phyloP scores from a whole-genome alignment of 1,140 invertebrate genomes.

The Pararge aegeria region DNA sequence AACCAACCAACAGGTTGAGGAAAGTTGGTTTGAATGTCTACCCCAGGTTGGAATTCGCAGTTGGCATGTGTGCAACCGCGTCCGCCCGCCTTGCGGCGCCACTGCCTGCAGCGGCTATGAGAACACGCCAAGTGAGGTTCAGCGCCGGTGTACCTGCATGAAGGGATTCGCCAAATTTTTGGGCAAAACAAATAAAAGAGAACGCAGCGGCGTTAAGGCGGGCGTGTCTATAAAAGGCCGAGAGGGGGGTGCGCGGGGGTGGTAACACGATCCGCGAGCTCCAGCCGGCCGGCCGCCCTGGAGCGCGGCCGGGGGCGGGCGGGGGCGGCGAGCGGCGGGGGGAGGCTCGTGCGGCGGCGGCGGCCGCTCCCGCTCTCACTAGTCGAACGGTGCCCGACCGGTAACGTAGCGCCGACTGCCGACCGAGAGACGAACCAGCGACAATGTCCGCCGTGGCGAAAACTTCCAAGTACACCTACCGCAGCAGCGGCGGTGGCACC shows the following conservation, averaged over 20 bases:
- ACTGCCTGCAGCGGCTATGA: not conserved
- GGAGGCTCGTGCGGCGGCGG: slow-evolving; percentile 50
- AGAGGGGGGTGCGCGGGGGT: slow-evolving; percentile 75
- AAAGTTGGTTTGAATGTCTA: not conserved
- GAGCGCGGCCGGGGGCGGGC: slow-evolving; percentile 41
- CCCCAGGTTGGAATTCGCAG: not conserved
- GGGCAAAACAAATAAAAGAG: slow-evolving; percentile 74
- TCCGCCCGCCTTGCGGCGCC: slow-evolving; percentile 34
- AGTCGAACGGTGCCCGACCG: slow-evolving; percentile 78
- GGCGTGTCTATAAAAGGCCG: slow-evolving; percentile 78
- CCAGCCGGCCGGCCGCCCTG: slow-evolving; percentile 70
- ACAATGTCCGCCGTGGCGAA: slow-evolving; percentile 89
- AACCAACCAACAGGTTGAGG: not conserved
- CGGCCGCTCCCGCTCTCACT: slow-evolving; percentile 70
- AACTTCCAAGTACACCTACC: slow-evolving; percentile 94
- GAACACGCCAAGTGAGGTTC: not conserved
- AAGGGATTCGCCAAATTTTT: slow-evolving; percentile 67
- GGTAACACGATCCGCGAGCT: slow-evolving; percentile 77
- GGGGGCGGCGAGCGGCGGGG: slow-evolving; percentile 26
- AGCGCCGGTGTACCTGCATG: slow-evolving; percentile 13
- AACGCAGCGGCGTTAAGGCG: slow-evolving; percentile 58
- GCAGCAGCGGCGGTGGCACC: slow-evolving; percentile 87
- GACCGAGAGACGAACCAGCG: slow-evolving; percentile 76
- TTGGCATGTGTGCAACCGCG: slow-evolving; percentile 23
- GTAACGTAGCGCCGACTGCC: slow-evolving; percentile 78